Percentiles rank a stretch among this genome's conserved stretches.
phyloP scores from a whole-genome alignment of 2,888 invertebrate genomes.

The Drosophila niveifrons region DNA sequence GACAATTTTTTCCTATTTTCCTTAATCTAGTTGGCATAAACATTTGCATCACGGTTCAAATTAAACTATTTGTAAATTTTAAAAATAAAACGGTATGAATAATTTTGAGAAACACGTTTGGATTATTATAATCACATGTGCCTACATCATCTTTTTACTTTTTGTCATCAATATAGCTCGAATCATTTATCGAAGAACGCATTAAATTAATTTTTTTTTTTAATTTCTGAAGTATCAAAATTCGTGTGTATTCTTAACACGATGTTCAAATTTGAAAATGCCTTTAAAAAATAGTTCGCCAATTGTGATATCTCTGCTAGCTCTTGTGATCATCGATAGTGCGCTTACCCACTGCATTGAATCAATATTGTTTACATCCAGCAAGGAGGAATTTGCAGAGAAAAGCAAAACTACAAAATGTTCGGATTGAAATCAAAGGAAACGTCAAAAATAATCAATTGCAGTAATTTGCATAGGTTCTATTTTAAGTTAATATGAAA shows the following conservation, averaged over 20 bases:
- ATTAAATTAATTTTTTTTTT: neutral
- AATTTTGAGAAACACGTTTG: conserved; percentile 20
- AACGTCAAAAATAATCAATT: neutral
- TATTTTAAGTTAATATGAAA: too few relatives aligned
- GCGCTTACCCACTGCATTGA: conserved; percentile 13
- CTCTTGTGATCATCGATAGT: conserved; percentile 38
- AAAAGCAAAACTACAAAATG: neutral
- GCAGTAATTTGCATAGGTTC: neutral
- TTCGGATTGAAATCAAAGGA: neutral
- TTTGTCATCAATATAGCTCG: conserved; percentile 3
- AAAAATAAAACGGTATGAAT: conserved; percentile 11
- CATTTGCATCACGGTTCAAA: neutral
- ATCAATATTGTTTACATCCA: neutral
- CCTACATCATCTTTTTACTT: conserved; percentile 16
- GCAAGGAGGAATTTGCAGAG: neutral
- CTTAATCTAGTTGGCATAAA: neutral
- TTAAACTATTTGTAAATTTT: neutral
- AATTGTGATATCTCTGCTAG: conserved; percentile 20
- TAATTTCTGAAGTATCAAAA: neutral
- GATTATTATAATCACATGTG: conserved; percentile 12
- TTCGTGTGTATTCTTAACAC: neutral
- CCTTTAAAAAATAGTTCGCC: neutral
- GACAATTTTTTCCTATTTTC: neutral
- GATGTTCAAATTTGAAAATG: conserved; percentile 27
- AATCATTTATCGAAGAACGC: neutral